Conservation (phyloP, 2,113 vertebrate species). For the Azemiops feae region DNA sequence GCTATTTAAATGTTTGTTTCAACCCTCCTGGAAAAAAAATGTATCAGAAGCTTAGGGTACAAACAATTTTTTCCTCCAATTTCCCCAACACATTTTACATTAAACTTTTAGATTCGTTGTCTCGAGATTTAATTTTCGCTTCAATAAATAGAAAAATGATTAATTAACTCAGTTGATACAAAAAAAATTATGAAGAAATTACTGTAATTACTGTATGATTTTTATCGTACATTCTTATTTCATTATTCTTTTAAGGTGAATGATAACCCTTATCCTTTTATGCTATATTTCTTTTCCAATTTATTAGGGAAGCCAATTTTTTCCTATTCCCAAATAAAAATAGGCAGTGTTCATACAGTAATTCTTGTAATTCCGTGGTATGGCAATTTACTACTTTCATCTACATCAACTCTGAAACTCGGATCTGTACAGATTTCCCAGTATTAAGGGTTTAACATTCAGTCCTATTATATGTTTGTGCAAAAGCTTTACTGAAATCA, state of each 20-base stretch:
- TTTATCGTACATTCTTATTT: not conserved
- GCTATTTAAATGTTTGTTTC: not conserved
- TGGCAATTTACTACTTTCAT: not conserved
- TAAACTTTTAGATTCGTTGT: not conserved
- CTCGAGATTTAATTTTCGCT: not conserved
- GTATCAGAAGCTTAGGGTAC: not conserved
- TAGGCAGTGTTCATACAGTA: not conserved
- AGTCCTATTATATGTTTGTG: not conserved
- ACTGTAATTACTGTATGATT: not conserved
- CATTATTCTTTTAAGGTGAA: not conserved
- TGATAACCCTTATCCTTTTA: not conserved
- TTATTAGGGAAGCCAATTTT: not conserved
- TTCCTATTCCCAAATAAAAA: not conserved
- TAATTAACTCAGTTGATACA: not conserved
- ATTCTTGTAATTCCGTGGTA: not conserved
- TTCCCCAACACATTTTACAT: not conserved
- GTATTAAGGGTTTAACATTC: not conserved
- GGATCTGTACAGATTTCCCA: not conserved
- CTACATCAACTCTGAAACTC: not conserved
- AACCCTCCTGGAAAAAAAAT: not conserved
- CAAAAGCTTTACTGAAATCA: not conserved
- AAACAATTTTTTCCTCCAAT: not conserved
- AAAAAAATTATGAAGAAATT: not conserved
- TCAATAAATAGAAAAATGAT: not conserved
- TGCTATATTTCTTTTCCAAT: not conserved